A percentile compares a stretch with the other conserved stretches of the same genome.
These are phyloP conservation scores for Chloropsis hardwickii DNA, from an alignment of 2,113 vertebrate species.

Conservation along the genomic window DNA sequence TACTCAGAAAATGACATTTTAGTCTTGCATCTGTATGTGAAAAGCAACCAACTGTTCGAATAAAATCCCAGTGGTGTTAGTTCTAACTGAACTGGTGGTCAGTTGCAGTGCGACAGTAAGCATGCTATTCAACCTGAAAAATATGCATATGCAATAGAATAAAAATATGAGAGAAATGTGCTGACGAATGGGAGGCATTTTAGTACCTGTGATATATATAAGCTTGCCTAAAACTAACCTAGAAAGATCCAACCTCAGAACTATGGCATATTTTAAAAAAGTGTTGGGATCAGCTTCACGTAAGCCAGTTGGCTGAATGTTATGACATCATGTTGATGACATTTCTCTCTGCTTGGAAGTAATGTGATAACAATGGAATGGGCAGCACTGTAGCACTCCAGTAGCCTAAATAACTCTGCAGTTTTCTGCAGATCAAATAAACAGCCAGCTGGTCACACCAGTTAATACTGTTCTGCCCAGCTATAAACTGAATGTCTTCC, in stretches of 20 bases:
- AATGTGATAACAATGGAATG: neutral
- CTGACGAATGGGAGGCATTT: neutral
- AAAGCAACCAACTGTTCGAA: neutral
- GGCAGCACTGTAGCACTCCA: neutral
- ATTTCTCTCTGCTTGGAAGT: constrained; percentile 35
- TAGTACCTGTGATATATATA: neutral
- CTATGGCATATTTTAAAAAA: neutral
- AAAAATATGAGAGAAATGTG: neutral
- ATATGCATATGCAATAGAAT: neutral
- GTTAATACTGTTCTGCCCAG: neutral
- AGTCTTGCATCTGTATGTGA: neutral
- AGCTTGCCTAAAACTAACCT: neutral
- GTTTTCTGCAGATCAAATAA: constrained; percentile 40
- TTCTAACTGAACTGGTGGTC: neutral
- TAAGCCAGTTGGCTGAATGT: neutral
- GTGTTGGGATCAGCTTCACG: neutral
- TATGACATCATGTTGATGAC: constrained; percentile 13
- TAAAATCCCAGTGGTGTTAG: neutral
- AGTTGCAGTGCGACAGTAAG: neutral
- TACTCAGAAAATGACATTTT: neutral
- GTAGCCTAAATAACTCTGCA: constrained; percentile 1
- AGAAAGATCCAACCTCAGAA: neutral
- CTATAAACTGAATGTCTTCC: neutral
- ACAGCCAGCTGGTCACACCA: neutral
- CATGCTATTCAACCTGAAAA: neutral